Percentiles rank a stretch among this genome's conserved stretches.
Evolutionary conservation across 2,888 invertebrate genomes (phyloP).

Genomic region (Dolichopus griseipennis): DNA sequence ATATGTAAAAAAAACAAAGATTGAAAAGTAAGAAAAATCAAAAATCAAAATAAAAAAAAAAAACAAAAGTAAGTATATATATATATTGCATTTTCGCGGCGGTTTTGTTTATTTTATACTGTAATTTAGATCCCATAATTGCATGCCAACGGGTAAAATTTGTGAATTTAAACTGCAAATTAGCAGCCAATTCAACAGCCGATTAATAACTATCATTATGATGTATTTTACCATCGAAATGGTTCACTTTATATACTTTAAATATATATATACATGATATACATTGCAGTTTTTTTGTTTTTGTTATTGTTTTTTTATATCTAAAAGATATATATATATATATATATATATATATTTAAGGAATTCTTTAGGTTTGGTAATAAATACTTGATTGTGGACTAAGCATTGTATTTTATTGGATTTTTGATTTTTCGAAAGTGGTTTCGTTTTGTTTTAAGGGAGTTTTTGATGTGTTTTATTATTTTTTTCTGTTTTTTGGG

Average conservation of each 20-base stretch:
- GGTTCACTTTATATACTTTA: not conserved
- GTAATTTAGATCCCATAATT: constrained; percentile 47
- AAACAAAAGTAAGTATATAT: no score
- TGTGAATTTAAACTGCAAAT: constrained; percentile 55
- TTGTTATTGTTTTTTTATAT: no score
- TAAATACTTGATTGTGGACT: no score
- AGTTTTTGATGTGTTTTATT: not conserved
- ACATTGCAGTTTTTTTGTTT: not conserved
- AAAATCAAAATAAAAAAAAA: not conserved
- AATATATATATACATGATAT: not conserved
- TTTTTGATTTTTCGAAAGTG: no score
- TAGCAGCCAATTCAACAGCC: constrained; percentile 54
- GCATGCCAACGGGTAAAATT: constrained; percentile 52
- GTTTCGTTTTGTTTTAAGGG: not conserved
- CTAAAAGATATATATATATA: no score
- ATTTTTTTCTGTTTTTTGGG: not conserved
- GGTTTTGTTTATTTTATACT: constrained; percentile 45
- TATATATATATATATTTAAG: no score
- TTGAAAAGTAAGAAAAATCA: not conserved
- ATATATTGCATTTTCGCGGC: constrained; percentile 24
- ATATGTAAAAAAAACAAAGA: not conserved
- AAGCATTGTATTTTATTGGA: no score
- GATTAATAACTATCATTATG: constrained; percentile 47
- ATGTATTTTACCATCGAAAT: constrained; percentile 6
- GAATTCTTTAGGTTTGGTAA: no score